A percentile compares a stretch with the other conserved stretches of the same genome.
These are phyloP conservation scores for Sphaeramia orbicularis DNA, from an alignment of 2,797 vertebrate species.

Conservation along the genomic window DNA sequence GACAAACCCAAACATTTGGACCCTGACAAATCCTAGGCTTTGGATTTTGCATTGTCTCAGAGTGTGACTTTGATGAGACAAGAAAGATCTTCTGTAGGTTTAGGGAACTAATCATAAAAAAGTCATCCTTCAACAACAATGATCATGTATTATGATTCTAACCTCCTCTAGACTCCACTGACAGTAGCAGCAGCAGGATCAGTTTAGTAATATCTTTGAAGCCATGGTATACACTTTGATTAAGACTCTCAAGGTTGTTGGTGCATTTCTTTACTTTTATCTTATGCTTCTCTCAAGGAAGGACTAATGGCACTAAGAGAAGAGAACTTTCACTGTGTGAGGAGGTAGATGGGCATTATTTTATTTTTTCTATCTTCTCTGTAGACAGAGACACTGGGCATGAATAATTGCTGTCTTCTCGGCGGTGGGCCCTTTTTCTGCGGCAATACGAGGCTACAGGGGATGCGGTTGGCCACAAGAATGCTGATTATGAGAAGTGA, in stretches of 20 bases:
- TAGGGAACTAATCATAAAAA: conserved; percentile 9
- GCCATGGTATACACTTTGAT: conserved; percentile 34
- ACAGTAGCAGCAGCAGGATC: not conserved
- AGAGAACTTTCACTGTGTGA: conserved; percentile 47
- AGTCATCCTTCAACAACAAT: not conserved
- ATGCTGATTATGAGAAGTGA: conserved; percentile 80
- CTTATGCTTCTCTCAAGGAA: conserved; percentile 29
- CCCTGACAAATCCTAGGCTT: conserved; percentile 39
- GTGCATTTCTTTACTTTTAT: conserved; percentile 50
- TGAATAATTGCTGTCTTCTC: conserved; percentile 81
- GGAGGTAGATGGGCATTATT: conserved; percentile 52
- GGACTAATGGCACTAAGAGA: conserved; percentile 57
- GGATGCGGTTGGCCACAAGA: conserved; percentile 62
- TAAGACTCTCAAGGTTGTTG: conserved; percentile 45
- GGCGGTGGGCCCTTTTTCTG: conserved; percentile 63
- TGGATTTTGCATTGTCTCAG: conserved; percentile 20
- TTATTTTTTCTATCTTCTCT: conserved; percentile 61
- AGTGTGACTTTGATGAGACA: conserved; percentile 39
- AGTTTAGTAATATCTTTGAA: conserved; percentile 21
- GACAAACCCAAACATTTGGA: conserved; percentile 54
- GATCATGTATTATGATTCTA: conserved; percentile 31
- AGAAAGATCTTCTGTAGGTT: conserved; percentile 23
- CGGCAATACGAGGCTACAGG: conserved; percentile 58
- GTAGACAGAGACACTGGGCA: conserved; percentile 73
- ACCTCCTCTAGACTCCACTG: conserved; percentile 5